Evolutionary conservation across 1,140 invertebrate genomes (phyloP).

Genomic region (Solenopsis invicta): DNA sequence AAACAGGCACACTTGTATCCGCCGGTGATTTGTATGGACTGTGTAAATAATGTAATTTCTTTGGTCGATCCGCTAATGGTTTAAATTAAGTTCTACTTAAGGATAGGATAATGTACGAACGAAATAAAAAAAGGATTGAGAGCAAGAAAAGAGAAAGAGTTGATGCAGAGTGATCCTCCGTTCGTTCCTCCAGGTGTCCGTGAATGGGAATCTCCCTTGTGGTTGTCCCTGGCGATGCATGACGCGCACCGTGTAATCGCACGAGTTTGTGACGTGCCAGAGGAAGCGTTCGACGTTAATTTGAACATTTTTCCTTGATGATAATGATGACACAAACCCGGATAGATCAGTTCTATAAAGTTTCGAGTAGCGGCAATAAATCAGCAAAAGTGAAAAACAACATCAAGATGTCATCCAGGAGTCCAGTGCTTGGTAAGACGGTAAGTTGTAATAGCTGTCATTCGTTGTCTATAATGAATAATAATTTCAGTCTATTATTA

Average conservation of each 20-base stretch:
- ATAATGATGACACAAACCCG: conserved; percentile 45
- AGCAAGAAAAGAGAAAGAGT: not conserved
- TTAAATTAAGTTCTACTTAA: conserved; percentile 50
- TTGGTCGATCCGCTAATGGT: conserved; percentile 39
- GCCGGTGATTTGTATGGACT: conserved; percentile 31
- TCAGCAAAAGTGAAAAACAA: not conserved
- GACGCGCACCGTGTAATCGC: not conserved
- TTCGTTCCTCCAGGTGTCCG: conserved; percentile 4
- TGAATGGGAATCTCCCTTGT: not conserved
- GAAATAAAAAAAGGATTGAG: conserved; percentile 48
- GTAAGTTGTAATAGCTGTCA: conserved; percentile 43
- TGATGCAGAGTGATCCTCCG: conserved; percentile 13
- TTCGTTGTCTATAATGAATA: not conserved
- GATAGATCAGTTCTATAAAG: conserved; percentile 64
- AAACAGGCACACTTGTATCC: conserved; percentile 27
- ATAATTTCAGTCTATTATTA: not conserved
- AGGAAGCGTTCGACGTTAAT: not conserved
- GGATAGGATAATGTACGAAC: conserved; percentile 55
- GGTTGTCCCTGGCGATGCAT: not conserved
- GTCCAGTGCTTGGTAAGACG: not conserved
- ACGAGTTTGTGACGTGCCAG: not conserved
- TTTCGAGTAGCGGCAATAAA: not conserved
- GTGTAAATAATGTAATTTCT: conserved; percentile 55
- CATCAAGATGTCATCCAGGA: not conserved
- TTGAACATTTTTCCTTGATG: not conserved